Percentiles rank a stretch among this genome's conserved stretches.
Conservation (phyloP, 1,140 invertebrate genomes). For the Ceratina calcarata region DNA sequence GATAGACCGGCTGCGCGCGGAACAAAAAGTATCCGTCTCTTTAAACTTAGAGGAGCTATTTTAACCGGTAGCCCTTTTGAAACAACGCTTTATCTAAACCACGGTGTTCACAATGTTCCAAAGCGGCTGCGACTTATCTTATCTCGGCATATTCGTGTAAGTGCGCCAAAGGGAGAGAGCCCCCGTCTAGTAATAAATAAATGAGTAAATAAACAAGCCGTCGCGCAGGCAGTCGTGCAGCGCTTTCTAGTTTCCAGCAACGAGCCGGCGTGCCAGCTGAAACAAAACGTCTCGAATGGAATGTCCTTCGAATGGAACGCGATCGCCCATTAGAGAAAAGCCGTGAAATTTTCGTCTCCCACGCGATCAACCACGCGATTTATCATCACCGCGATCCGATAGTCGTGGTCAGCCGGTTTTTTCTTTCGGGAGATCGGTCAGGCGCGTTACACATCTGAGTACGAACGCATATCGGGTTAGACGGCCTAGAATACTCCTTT, state of each 20-base stretch:
- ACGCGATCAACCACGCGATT: conserved; percentile 9
- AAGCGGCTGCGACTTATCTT: conserved; percentile 17
- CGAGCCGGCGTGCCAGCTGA: neutral
- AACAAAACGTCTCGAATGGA: neutral
- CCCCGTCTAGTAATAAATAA: conserved; percentile 12
- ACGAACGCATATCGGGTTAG: conserved; percentile 54
- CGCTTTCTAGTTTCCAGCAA: neutral
- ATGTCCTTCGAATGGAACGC: neutral
- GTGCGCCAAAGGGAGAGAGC: neutral
- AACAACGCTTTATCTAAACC: neutral
- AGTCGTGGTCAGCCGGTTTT: too few relatives aligned
- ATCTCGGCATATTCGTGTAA: conserved; percentile 8
- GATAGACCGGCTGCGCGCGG: too few relatives aligned
- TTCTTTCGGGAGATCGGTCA: neutral
- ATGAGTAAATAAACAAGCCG: conserved; percentile 12
- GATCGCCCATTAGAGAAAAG: neutral
- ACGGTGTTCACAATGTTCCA: neutral
- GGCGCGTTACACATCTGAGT: conserved; percentile 12
- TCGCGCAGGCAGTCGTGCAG: neutral
- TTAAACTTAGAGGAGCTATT: neutral
- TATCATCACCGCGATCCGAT: neutral
- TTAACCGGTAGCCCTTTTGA: neutral
- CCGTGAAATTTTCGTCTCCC: conserved; percentile 6
- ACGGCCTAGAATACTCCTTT: conserved; percentile 73
- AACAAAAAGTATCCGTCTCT: neutral